phyloP scores from a whole-genome alignment of 2,113 vertebrate species.

The Cyphomyrus discorhynchus region DNA sequence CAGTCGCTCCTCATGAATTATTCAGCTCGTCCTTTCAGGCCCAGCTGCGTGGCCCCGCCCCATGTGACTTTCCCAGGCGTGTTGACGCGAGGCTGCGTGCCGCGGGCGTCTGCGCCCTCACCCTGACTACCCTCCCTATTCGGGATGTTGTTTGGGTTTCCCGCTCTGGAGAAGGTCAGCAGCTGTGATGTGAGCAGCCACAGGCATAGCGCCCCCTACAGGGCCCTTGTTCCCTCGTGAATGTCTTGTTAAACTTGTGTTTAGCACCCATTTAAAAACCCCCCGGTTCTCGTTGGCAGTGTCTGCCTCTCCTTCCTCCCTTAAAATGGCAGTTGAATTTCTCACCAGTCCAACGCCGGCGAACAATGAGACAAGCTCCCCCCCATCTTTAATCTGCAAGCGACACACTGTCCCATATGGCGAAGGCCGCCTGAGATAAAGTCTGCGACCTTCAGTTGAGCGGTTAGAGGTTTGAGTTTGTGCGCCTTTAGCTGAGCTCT shows the following conservation, averaged over 20 bases:
- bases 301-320: neutral
- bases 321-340: neutral
- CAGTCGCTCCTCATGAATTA: neutral
- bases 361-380: neutral
- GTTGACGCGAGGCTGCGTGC: neutral
- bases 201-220: neutral
- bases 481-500: neutral
- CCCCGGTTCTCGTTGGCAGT: neutral
- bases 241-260: neutral
- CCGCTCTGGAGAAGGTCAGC: neutral
- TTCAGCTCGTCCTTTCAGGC: neutral
- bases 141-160: neutral
- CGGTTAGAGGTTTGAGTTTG: neutral
- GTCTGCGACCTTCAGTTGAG: neutral
- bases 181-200: neutral
- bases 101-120: neutral
- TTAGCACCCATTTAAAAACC: neutral
- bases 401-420: neutral
- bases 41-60: neutral
- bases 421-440: neutral
- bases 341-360: neutral
- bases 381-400: constrained; percentile 1
- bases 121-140: neutral
- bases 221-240: neutral
- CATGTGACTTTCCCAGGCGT: neutral